Conservation (phyloP, 1,140 invertebrate species). For the Caenorhabditis remanei region DNA sequence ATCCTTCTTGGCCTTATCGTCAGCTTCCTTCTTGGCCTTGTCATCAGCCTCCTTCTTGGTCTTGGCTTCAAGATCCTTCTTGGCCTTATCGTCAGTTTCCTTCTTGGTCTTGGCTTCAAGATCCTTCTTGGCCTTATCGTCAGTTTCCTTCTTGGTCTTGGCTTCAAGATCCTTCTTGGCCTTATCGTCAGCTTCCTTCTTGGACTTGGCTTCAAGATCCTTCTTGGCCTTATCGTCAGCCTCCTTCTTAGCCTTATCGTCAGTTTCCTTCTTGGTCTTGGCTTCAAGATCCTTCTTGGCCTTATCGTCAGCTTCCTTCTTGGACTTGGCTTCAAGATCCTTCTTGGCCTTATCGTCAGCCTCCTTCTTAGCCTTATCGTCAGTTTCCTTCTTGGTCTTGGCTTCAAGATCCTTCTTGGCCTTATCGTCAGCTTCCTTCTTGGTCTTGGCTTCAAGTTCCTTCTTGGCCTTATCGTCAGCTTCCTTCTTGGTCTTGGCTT, state of each 20-base stretch:
- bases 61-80: background rate
- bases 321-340: slow-evolving; percentile 7
- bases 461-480: slow-evolving; percentile 35
- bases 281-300: slow-evolving; percentile 13
- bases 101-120: slow-evolving; percentile 9
- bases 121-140: slow-evolving; percentile 38
- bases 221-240: slow-evolving; percentile 39
- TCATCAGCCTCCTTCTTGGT: slow-evolving; percentile 33
- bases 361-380: slow-evolving; percentile 29
- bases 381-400: slow-evolving; percentile 29
- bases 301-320: slow-evolving; percentile 37
- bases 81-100: slow-evolving; percentile 23
- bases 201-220: slow-evolving; percentile 28
- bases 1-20: slow-evolving; percentile 36
- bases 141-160: slow-evolving; percentile 38
- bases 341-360: slow-evolving; percentile 37
- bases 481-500: slow-evolving; percentile 49
- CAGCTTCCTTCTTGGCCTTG: slow-evolving; percentile 51
- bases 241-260: slow-evolving; percentile 44
- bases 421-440: slow-evolving; percentile 40
- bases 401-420: slow-evolving; percentile 19
- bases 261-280: slow-evolving; percentile 30
- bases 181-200: slow-evolving; percentile 6
- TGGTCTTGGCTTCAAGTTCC: background rate
- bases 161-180: slow-evolving; percentile 19